phyloP scores from a whole-genome alignment of 2,888 invertebrate genomes.

The Eupithecia insigniata region DNA sequence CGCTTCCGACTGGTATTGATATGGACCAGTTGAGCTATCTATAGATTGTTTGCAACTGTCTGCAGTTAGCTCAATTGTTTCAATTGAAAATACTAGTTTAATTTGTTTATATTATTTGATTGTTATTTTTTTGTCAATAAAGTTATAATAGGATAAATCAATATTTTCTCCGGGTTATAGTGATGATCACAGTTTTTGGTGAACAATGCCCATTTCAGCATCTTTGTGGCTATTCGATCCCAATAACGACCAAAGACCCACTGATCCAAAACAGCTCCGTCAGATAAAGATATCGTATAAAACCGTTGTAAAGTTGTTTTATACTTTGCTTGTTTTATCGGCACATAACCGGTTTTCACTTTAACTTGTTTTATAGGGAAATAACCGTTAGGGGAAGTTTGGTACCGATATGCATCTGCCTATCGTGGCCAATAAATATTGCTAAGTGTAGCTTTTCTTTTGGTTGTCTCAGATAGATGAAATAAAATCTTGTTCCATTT shows the following conservation, averaged over 20 bases:
- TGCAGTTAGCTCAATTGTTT: too few relatives aligned
- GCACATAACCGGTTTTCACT: slow-evolving; percentile 77
- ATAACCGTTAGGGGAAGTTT: slow-evolving; percentile 79
- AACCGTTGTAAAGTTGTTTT: slow-evolving; percentile 80
- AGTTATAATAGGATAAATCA: too few relatives aligned
- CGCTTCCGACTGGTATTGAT: too few relatives aligned
- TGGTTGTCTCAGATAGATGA: background rate
- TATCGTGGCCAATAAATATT: slow-evolving; percentile 47
- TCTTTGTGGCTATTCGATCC: background rate
- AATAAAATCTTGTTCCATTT: background rate
- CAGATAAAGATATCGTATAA: slow-evolving; percentile 68
- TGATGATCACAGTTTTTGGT: background rate
- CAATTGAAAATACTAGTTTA: too few relatives aligned
- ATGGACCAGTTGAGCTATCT: too few relatives aligned
- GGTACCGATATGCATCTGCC: slow-evolving; percentile 66
- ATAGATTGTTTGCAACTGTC: too few relatives aligned
- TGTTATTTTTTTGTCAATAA: too few relatives aligned
- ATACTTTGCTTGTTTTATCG: slow-evolving; percentile 78
- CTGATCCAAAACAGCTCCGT: slow-evolving; percentile 27
- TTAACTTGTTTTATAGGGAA: slow-evolving; percentile 76
- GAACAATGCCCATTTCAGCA: background rate
- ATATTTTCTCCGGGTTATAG: too few relatives aligned
- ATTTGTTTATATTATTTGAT: too few relatives aligned
- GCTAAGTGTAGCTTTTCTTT: background rate
- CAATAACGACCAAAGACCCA: background rate